Base-by-base conservation (phyloP, 1,140 invertebrate genomes). In the Helicoverpa zea region DNA sequence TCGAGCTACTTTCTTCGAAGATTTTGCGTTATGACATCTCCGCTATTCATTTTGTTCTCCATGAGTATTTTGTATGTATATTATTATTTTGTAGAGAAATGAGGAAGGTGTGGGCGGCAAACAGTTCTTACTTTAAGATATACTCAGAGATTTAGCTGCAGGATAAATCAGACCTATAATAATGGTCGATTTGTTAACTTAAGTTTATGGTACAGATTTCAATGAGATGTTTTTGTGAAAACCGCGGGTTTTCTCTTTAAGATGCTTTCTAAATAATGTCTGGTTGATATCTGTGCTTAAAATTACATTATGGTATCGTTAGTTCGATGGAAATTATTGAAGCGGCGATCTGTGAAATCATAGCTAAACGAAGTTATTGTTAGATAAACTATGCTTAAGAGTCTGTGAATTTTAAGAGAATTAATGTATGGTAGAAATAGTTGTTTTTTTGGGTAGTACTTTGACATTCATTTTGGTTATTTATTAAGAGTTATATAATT, bases 141-240 rank as follows among this genome's bases (percentile, higher is more conserved):
- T 66, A 51, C 16, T 49, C 35, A n/a, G 43, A 3, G 43, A 49
- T 68, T 68, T 49, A 18, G 64, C 64, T 43, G 23, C 2, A 4
- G 18, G 64, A 61, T 18, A 61, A 13, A 2, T 61, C n/a, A 3
- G n/a, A 18, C 12, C 43, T 10, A 49, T 49, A 49, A 68, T 49
- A 68, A 68, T 68, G 64, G n/a, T 2, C 49, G 12, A 1, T 2
- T 23, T 16, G 43, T 11, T n/a, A 9, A 11, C 35, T 14, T 49
- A 11, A n/a, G 10, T n/a, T 49, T 47, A 9, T 68, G 13, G 16
- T 23, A 49, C 43, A 68, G 64, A 51, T 49, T 51, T 68, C 64
- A 49, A 23, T 49, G 43, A 13, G 30, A 18, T 18, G 64, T 68
- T 68, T 68, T 68, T 68, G 64, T 68, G n/a, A 18, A 68, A 68